Evolutionary conservation across 2,113 vertebrate species (phyloP).

Genomic region (Poecilia latipinna): DNA sequence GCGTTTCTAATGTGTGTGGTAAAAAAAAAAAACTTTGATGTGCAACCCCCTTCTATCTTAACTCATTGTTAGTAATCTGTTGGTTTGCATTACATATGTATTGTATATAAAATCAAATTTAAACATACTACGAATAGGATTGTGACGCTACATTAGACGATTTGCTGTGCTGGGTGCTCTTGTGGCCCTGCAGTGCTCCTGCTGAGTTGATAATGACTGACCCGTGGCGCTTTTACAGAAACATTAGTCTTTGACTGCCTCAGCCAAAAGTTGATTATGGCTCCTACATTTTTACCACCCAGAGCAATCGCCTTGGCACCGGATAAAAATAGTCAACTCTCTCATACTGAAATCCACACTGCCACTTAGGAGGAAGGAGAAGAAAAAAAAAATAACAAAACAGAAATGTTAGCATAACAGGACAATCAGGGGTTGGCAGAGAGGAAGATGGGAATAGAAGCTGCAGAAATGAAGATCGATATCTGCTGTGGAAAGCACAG

Average conservation of each 20-base stretch:
- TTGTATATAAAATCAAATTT: neutral
- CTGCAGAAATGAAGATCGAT: slow-evolving; percentile 57
- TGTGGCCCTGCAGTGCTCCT: slow-evolving; percentile 2
- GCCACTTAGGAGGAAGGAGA: slow-evolving; percentile 18
- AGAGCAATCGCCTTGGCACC: slow-evolving; percentile 32
- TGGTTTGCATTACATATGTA: neutral
- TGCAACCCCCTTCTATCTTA: neutral
- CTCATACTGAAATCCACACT: slow-evolving; percentile 54
- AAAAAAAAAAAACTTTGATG: too few relatives aligned
- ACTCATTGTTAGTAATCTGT: neutral
- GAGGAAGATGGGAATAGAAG: slow-evolving; percentile 37
- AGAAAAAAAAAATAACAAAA: neutral
- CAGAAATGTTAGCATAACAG: slow-evolving; percentile 34
- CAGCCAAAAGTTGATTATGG: slow-evolving; percentile 53
- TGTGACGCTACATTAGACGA: neutral
- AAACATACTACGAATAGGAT: neutral
- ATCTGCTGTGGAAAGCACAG: slow-evolving; percentile 60
- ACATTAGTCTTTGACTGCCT: slow-evolving; percentile 45
- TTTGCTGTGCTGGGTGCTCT: slow-evolving; percentile 11
- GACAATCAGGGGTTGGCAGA: slow-evolving; percentile 34
- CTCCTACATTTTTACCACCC: slow-evolving; percentile 37
- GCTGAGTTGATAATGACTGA: slow-evolving; percentile 52
- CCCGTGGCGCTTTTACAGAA: slow-evolving; percentile 41
- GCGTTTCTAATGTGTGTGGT: too few relatives aligned
- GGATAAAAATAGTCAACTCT: slow-evolving; percentile 56